These are phyloP conservation scores for Cheilosia scutellata DNA, from an alignment of 2,888 invertebrate genomes.

Conservation along the genomic window DNA sequence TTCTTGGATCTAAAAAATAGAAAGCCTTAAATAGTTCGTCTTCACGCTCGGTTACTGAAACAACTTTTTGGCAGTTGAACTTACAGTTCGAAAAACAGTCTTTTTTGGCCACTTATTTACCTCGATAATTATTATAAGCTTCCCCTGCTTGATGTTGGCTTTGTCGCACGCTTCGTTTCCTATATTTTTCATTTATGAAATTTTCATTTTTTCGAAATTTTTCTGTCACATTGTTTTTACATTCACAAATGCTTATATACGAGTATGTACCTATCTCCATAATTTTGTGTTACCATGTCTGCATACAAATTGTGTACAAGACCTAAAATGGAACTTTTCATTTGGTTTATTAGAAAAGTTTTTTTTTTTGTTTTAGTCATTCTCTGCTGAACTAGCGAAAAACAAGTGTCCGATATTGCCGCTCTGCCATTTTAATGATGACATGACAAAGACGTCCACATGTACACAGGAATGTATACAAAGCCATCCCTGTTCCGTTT, in stretches of 20 bases:
- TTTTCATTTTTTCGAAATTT: too few relatives aligned
- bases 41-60: too few relatives aligned
- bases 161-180: too few relatives aligned
- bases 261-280: slow-evolving; percentile 11
- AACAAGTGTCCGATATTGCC: slow-evolving; percentile 64
- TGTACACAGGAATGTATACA: slow-evolving; percentile 13
- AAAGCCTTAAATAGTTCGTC: too few relatives aligned
- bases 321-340: slow-evolving; percentile 54
- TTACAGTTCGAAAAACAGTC: too few relatives aligned
- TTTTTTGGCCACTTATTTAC: too few relatives aligned
- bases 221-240: too few relatives aligned
- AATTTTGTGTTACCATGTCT: slow-evolving; percentile 15
- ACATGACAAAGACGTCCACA: slow-evolving; percentile 42
- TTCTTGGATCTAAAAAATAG: too few relatives aligned
- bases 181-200: too few relatives aligned
- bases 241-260: not conserved
- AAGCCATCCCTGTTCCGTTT: not conserved
- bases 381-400: slow-evolving; percentile 47
- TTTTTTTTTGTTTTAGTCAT: slow-evolving; percentile 39
- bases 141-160: too few relatives aligned
- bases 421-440: slow-evolving; percentile 65
- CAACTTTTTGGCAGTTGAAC: too few relatives aligned
- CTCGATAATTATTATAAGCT: too few relatives aligned
- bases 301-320: slow-evolving; percentile 55
- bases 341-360: slow-evolving; percentile 69